Base-by-base conservation (phyloP, 2,113 vertebrate genomes). In the Elanoides forficatus region DNA sequence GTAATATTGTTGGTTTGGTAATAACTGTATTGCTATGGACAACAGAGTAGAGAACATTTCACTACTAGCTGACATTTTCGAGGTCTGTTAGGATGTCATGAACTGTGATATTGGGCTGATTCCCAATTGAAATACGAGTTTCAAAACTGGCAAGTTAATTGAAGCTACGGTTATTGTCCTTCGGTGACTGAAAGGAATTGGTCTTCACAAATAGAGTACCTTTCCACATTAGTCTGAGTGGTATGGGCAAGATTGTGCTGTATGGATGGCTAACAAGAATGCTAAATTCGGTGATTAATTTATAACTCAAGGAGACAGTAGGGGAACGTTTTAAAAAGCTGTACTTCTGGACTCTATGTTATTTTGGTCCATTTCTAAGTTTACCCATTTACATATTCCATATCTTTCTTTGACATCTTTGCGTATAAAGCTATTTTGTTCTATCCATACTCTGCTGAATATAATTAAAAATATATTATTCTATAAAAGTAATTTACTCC, bases 61-160 rank as follows among this genome's bases (percentile, higher is more conserved):
- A 27, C 5, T 40, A 8, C 29, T 27, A 13, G 40, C 4, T 86
- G 63, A 45, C 0, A 0, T 80, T 73, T 90, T 83, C 0, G 2
- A 59, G 50, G 47, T 73, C 68, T 88, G 5, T 65, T 84, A 43
- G 18, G n/a, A 40, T 86, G 80, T 40, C 75, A 27, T 36, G 27
- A 93, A 47, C 56, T 88, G 30, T 78, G 65, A 30, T 67, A 42
- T 5, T 58, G 63, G 38, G 20, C 5, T 62, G 60, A 38, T 67
- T 47, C 11, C 34, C 38, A 30, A 42, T 17, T 55, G 71, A 90
- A 87, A 87, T 48, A 52, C 0, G 29, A 50, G 26, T 62, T 82
- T 78, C 45, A 70, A 72, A 95, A 43, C 30, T n/a, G 45, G 26
- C 38, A 55, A 15, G 42, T 63, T 87, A 93, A 27, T 47, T 55